These are phyloP conservation scores for Fragum whitleyi DNA, from an alignment of 2,888 invertebrate species.

Conservation along the genomic window DNA sequence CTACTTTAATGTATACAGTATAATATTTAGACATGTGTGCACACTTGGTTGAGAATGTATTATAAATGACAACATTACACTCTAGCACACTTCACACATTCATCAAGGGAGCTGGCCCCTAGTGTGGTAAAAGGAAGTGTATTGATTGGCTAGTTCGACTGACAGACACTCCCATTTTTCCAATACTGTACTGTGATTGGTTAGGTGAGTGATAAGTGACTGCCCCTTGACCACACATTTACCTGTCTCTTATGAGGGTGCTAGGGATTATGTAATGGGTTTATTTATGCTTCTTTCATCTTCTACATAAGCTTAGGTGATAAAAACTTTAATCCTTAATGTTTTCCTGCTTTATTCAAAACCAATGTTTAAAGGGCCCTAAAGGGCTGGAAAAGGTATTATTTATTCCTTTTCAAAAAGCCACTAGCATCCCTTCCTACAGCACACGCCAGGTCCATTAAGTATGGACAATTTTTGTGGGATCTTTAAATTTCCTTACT, in stretches of 20 bases:
- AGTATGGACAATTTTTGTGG: conserved; percentile 17
- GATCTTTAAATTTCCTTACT: conserved; percentile 11
- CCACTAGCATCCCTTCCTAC: conserved; percentile 6
- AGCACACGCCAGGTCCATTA: conserved; percentile 23
- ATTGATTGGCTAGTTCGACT: conserved; percentile 48
- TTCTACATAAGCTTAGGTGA: conserved; percentile 30
- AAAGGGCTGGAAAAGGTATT: neutral
- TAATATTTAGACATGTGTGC: conserved; percentile 30
- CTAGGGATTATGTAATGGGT: conserved; percentile 27
- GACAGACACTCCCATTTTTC: conserved; percentile 28
- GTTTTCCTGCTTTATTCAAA: conserved; percentile 35
- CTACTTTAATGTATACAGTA: neutral
- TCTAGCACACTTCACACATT: conserved; percentile 55
- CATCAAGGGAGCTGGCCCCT: conserved; percentile 40
- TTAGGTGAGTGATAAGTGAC: conserved; percentile 10
- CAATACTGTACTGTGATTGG: conserved; percentile 50
- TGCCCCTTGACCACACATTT: conserved; percentile 37
- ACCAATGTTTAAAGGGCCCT: conserved; percentile 13
- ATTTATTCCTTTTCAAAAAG: conserved; percentile 19
- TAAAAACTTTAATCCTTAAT: conserved; percentile 35
- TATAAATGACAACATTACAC: conserved; percentile 50
- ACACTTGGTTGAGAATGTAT: conserved; percentile 30
- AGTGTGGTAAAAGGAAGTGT: neutral
- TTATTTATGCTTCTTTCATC: conserved; percentile 36
- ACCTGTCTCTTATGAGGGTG: conserved; percentile 32